Percentiles rank a stretch among this genome's conserved stretches.
Conservation (phyloP, 2,113 vertebrate species). For the Strix aluco region DNA sequence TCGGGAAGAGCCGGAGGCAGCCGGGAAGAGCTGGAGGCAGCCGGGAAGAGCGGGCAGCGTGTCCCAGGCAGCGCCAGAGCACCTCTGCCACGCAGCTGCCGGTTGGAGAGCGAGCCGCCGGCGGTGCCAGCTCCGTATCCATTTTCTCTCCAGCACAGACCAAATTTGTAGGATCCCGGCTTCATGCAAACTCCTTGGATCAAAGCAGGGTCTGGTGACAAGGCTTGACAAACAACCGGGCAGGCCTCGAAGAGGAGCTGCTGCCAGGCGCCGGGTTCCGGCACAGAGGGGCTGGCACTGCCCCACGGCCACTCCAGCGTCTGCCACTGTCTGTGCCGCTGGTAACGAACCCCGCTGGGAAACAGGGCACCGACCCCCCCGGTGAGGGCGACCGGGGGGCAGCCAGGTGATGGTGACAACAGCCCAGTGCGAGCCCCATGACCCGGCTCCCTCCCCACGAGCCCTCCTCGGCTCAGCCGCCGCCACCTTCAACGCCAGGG, state of each 20-base stretch:
- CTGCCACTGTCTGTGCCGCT: fast-evolving
- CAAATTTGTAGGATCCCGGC: neutral
- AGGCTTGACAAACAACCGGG: neutral
- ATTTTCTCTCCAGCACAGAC: neutral
- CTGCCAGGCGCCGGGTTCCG: neutral
- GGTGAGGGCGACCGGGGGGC: neutral
- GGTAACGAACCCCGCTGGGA: neutral
- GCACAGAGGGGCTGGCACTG: neutral
- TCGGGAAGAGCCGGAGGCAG: neutral
- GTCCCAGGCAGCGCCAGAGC: neutral
- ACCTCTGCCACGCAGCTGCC: neutral
- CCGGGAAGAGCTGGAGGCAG: neutral
- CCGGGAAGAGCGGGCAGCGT: neutral
- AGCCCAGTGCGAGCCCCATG: neutral
- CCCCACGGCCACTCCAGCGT: neutral
- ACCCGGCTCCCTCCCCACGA: neutral
- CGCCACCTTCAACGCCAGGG: neutral
- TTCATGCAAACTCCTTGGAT: neutral
- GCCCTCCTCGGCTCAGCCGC: neutral
- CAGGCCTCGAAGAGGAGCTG: neutral
- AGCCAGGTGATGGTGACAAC: neutral
- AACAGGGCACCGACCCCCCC: fast-evolving
- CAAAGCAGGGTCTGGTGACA: neutral
- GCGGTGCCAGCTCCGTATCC: neutral
- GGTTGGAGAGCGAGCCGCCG: fast-evolving